Percentiles rank a stretch among this genome's conserved stretches.
Conservation (phyloP, 2,113 vertebrate species). For the Coryphaenoides rupestris region DNA sequence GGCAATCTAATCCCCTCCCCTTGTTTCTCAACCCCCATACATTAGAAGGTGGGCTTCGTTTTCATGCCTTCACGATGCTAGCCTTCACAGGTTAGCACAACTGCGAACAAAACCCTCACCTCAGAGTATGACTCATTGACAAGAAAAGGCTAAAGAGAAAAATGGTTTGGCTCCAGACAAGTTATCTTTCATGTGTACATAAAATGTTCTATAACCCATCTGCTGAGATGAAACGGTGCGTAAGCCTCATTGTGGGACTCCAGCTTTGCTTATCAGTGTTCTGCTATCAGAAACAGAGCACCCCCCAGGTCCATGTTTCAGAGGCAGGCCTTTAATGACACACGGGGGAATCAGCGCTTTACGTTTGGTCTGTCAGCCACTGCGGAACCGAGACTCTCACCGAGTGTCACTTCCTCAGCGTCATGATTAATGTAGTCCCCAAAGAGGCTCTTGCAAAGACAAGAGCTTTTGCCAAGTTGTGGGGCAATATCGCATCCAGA, state of each 20-base stretch:
- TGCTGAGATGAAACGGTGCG: no score
- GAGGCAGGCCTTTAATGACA: slow-evolving; percentile 36
- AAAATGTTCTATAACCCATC: no score
- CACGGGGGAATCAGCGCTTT: slow-evolving; percentile 40
- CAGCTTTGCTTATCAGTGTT: slow-evolving; percentile 8
- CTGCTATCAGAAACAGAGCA: slow-evolving; percentile 16
- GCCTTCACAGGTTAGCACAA: neutral
- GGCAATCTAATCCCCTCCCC: neutral
- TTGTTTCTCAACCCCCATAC: neutral
- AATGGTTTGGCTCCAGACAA: no score
- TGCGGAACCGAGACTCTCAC: slow-evolving; percentile 7
- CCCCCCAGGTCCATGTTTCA: slow-evolving; percentile 20
- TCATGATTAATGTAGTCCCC: slow-evolving; percentile 36
- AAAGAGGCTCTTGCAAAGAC: neutral
- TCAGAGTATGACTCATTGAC: neutral
- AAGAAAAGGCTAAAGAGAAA: no score
- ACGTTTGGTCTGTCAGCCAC: slow-evolving; percentile 20
- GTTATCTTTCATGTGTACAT: no score
- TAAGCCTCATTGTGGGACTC: neutral
- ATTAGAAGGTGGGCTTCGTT: neutral
- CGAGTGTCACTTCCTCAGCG: slow-evolving; percentile 38
- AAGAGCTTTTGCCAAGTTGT: neutral
- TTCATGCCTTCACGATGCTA: no score
- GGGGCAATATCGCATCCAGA: slow-evolving; percentile 1
- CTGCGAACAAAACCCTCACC: neutral